phyloP scores from a whole-genome alignment of 2,113 vertebrate species.

The Chunga burmeisteri region DNA sequence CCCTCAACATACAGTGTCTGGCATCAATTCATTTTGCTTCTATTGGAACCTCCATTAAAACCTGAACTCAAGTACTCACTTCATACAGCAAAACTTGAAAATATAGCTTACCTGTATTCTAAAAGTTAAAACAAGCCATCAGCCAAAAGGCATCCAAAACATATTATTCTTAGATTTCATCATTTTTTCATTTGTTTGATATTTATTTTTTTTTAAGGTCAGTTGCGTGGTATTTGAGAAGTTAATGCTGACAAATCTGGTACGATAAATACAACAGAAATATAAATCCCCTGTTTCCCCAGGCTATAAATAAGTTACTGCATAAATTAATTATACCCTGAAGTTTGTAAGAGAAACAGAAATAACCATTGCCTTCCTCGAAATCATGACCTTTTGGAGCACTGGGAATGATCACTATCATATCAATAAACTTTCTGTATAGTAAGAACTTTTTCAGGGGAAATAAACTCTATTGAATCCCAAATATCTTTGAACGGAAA shows the following conservation, averaged over 20 bases:
- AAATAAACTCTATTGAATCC: neutral
- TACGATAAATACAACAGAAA: neutral
- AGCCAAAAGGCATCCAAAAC: neutral
- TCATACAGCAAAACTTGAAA: neutral
- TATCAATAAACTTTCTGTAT: neutral
- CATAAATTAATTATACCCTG: neutral
- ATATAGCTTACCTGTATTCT: neutral
- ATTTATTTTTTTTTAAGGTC: neutral
- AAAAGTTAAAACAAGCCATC: neutral
- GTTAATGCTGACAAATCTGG: neutral
- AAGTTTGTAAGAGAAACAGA: neutral
- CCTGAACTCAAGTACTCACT: neutral
- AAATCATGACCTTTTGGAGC: neutral
- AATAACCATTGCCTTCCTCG: neutral
- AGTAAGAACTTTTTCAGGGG: neutral
- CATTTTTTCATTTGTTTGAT: neutral
- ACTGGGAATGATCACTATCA: rapidly evolving
- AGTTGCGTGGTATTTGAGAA: neutral
- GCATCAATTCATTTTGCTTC: neutral
- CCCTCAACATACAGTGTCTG: neutral
- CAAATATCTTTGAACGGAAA: neutral
- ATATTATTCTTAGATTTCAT: neutral
- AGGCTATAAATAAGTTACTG: neutral
- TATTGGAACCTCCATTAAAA: neutral
- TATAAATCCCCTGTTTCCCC: neutral